phyloP scores from a whole-genome alignment of 2,113 vertebrate species.

The Macrotis lagotis region DNA sequence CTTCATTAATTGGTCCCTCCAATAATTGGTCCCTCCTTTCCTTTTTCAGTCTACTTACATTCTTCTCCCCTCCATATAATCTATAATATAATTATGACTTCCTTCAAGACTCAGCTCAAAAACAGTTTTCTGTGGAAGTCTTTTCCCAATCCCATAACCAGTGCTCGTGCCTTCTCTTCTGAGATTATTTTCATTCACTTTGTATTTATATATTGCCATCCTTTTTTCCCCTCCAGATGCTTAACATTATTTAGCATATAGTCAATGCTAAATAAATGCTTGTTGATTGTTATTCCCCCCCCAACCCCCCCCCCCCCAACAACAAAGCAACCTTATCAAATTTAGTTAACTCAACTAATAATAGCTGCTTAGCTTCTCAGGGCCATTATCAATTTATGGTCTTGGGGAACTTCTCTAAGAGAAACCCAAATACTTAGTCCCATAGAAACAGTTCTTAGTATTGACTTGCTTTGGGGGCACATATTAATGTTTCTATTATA shows the following conservation, averaged over 20 bases:
- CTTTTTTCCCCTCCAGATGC: neutral
- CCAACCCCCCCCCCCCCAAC: too few species aligned
- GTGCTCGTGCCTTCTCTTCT: neutral
- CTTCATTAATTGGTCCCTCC: neutral
- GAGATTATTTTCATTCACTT: neutral
- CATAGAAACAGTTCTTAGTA: neutral
- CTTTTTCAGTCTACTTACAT: neutral
- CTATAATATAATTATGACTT: neutral
- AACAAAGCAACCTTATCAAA: neutral
- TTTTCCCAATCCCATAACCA: neutral
- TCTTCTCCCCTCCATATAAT: neutral
- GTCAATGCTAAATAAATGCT: neutral
- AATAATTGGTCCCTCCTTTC: neutral
- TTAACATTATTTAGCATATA: neutral
- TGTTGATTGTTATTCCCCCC: neutral
- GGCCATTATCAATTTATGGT: neutral
- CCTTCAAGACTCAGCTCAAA: neutral
- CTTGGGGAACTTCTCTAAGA: neutral
- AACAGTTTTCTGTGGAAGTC: neutral
- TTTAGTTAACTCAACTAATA: neutral
- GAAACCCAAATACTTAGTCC: too few species aligned
- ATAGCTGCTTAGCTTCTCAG: neutral
- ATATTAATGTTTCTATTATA: neutral
- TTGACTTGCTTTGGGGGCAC: neutral
- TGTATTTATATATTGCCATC: neutral